Evolutionary conservation across 2,888 invertebrate species (phyloP), one percentile per base, ranked within the genome.

Genomic region (Microplitis manilae): DNA sequence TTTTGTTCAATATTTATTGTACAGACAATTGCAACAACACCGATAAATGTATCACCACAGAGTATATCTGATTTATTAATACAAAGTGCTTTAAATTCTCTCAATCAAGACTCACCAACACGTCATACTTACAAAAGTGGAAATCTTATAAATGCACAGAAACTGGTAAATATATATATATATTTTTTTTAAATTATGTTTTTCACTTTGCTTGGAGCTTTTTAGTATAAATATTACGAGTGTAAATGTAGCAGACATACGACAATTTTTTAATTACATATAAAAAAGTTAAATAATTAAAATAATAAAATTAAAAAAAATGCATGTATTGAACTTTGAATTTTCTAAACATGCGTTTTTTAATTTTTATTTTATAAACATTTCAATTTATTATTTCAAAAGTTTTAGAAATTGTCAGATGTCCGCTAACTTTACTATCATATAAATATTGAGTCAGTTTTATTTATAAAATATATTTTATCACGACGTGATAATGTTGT

Each of bases 101-200:
- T 89, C 30, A 87, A 87, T 76, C 83, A 84, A 9, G 74, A 86
- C 82, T 86, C 86, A 8, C 85, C 86, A 13, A 86, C 85, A 8
- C 81, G 82, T 71, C 86, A 85, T 30, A 83, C 83, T 6, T 88
- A 88, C 78, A 84, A 82, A 79, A 83, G 83, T 76, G 87, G 86
- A 78, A 84, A 85, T 76, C 84, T 88, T 73, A 86, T 87, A 77
- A 85, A 79, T 70, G 87, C 86, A 17, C 87, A 87, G 77, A 86
- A 86, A 84, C 77, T 86, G 84, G 89, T 89, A 84, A 81, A 81
- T 79, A 39, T 40, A 6, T 65, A 17, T 30, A 65, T 73, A 20
- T 30, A 20, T 20, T 20, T 30, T 30, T 30, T 30, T 30, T 2
- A 4, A 30, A 30, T 30, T 30, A 30, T 30, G 2, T 30, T 30